Evolutionary conservation across 2,797 vertebrate species (phyloP).

Genomic region (Dallia pectoralis): DNA sequence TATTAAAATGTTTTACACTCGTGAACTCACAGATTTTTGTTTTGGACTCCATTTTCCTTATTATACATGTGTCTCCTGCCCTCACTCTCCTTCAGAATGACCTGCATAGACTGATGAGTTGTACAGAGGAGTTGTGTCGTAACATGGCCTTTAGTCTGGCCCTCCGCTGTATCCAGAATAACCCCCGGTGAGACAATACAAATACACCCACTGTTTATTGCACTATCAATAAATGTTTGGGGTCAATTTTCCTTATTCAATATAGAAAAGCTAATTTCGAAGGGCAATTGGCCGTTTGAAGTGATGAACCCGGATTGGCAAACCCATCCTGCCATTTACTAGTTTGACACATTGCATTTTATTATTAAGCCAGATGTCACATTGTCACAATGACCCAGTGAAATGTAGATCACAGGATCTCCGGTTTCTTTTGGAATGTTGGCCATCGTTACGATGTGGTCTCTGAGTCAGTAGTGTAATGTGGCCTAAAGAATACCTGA

Average conservation of each 20-base stretch:
- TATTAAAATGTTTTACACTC: conserved; percentile 2
- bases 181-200: conserved; percentile 80
- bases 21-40: background rate
- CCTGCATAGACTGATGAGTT: conserved; percentile 93
- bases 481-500: background rate
- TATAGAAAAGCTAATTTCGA: no score
- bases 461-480: background rate
- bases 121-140: conserved; percentile 89
- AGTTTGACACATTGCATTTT: no score
- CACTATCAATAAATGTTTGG: no score
- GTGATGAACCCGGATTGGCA: no score
- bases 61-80: conserved; percentile 13
- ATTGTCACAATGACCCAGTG: no score
- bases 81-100: conserved; percentile 77
- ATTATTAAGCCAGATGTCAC: no score
- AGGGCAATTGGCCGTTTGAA: no score
- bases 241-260: no score
- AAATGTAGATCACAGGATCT: no score
- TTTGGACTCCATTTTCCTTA: background rate
- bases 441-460: background rate
- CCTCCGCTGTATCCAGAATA: conserved; percentile 92
- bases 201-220: no score
- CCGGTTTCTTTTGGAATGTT: background rate
- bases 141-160: conserved; percentile 93
- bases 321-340: no score